Percentiles rank a stretch among this genome's conserved stretches.
These are phyloP conservation scores for Symphodus melops DNA, from an alignment of 2,113 vertebrate species.

Conservation along the genomic window DNA sequence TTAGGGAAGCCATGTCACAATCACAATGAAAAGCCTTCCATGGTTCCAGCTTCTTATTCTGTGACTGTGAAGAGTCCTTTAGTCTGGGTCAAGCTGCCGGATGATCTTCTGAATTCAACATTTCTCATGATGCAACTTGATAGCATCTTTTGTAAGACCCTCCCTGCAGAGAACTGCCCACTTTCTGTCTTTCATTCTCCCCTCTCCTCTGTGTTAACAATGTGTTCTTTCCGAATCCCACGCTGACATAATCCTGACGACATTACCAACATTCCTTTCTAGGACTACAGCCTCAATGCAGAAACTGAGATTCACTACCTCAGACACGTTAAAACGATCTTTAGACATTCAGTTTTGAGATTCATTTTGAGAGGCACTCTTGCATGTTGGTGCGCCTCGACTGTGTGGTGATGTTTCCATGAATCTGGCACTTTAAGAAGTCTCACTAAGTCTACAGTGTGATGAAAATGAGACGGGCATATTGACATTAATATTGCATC, in stretches of 20 bases:
- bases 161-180: conserved; percentile 1
- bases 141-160: conserved; percentile 1
- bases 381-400: neutral
- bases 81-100: neutral
- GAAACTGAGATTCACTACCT: neutral
- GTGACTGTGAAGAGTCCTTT: neutral
- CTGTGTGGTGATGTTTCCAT: neutral
- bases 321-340: neutral
- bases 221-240: neutral
- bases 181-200: neutral
- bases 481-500: conserved; percentile 76
- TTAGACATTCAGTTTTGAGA: neutral
- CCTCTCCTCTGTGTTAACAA: neutral
- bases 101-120: neutral
- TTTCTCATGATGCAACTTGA: conserved; percentile 4
- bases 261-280: neutral
- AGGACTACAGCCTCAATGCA: neutral
- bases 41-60: neutral
- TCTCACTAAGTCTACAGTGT: conserved; percentile 9
- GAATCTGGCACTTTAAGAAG: conserved; percentile 28
- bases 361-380: neutral
- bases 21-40: neutral
- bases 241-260: neutral
- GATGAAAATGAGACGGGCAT: conserved; percentile 49
- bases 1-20: neutral